These are phyloP conservation scores for Tricholauxania praeusta DNA, from an alignment of 2,888 invertebrate species.

Conservation along the genomic window DNA sequence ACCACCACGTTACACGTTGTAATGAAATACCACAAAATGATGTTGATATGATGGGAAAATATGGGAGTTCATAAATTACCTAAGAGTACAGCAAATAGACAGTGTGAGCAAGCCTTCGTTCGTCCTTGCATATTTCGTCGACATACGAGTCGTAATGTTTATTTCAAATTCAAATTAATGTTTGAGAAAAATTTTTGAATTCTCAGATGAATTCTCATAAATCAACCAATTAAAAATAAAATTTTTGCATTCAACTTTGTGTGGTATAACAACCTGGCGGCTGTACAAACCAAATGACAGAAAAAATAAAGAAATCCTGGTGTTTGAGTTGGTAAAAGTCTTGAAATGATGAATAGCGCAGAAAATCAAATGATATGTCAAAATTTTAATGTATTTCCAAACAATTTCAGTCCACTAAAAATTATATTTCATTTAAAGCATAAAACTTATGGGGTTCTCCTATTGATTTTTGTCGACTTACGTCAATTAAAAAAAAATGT, in stretches of 20 bases:
- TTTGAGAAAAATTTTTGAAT: slow-evolving; percentile 16
- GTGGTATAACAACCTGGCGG: not conserved
- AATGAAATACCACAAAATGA: not conserved
- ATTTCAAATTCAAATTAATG: slow-evolving; percentile 27
- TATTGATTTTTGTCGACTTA: no score
- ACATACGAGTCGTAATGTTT: slow-evolving; percentile 1
- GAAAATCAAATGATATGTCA: no score
- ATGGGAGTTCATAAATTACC: slow-evolving; percentile 11
- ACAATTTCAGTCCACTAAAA: no score
- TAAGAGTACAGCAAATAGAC: not conserved
- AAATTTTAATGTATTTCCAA: no score
- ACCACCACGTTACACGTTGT: slow-evolving; percentile 5
- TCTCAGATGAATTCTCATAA: slow-evolving; percentile 20
- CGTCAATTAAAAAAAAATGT: no score
- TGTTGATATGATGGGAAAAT: slow-evolving; percentile 8
- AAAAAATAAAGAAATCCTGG: not conserved
- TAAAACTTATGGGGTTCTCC: no score
- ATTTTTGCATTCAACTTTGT: not conserved
- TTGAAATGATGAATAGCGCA: no score
- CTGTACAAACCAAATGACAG: not conserved
- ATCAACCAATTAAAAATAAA: slow-evolving; percentile 27
- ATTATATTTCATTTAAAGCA: no score
- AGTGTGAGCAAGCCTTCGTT: not conserved
- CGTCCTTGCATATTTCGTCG: not conserved
- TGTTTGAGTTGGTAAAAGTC: not conserved